A percentile compares a stretch with the other conserved stretches of the same genome.
phyloP scores from a whole-genome alignment of 2,113 vertebrate genomes.

The Crotalus helleri region DNA sequence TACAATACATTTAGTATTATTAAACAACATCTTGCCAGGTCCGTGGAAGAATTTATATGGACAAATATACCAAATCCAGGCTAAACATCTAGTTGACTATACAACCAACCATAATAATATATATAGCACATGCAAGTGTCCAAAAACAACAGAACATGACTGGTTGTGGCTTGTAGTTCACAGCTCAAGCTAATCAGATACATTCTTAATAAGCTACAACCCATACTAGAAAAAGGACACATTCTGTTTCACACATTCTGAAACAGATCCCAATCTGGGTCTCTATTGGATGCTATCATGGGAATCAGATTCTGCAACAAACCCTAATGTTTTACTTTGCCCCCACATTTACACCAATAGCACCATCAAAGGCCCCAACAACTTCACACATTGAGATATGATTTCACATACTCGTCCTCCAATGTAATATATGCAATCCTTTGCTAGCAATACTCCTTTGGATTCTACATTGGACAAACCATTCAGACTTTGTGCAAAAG shows the following conservation, averaged over 20 bases:
- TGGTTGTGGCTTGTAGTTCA: not conserved
- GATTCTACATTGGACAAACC: not conserved
- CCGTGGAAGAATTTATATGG: too few relatives aligned
- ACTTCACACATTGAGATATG: not conserved
- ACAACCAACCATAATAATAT: too few relatives aligned
- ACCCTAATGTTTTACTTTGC: not conserved
- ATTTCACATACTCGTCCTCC: not conserved
- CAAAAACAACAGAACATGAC: too few relatives aligned
- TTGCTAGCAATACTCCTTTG: not conserved
- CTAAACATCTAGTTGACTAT: too few relatives aligned
- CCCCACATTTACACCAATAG: not conserved
- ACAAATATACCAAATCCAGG: too few relatives aligned
- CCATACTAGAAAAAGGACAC: not conserved
- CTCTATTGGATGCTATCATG: not conserved
- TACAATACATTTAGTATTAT: too few relatives aligned
- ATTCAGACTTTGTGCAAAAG: not conserved
- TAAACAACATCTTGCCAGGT: too few relatives aligned
- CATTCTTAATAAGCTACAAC: not conserved
- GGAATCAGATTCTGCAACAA: not conserved
- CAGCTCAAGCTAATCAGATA: not conserved
- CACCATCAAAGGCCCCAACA: not conserved
- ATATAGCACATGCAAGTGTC: too few relatives aligned
- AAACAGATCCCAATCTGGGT: not conserved
- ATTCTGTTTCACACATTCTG: not conserved
- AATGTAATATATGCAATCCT: not conserved